Evolutionary conservation across 2,888 invertebrate genomes (phyloP).

Genomic region (Galerucella pusilla): DNA sequence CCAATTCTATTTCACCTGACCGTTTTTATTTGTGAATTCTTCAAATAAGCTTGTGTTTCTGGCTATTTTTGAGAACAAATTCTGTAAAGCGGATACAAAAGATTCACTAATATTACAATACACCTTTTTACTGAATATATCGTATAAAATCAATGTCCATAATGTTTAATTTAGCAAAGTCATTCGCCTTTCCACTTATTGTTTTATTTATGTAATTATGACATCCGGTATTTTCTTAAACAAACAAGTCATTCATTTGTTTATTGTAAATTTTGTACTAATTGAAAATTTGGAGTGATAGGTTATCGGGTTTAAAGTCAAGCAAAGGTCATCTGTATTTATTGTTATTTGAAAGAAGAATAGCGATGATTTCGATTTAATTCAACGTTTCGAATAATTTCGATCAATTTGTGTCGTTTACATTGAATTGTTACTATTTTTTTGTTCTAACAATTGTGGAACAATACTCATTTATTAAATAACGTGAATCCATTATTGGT

Average conservation of each 20-base stretch:
- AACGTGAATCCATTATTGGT: not conserved
- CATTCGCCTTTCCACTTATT: not conserved
- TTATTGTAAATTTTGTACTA: slow-evolving; percentile 33
- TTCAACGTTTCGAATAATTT: slow-evolving; percentile 11
- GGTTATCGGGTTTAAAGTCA: slow-evolving; percentile 13
- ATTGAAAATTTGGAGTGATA: slow-evolving; percentile 29
- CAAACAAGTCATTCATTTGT: slow-evolving; percentile 23
- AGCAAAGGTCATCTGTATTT: slow-evolving; percentile 13
- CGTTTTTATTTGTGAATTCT: too few relatives aligned
- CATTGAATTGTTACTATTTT: not conserved
- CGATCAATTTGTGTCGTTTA: not conserved
- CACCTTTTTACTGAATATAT: too few relatives aligned
- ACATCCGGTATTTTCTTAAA: slow-evolving; percentile 15
- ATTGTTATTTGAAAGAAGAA: slow-evolving; percentile 16
- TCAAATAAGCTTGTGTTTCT: too few relatives aligned
- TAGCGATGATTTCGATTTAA: slow-evolving; percentile 6
- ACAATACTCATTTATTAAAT: not conserved
- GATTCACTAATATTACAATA: too few relatives aligned
- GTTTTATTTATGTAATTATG: slow-evolving; percentile 8
- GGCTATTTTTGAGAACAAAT: too few relatives aligned
- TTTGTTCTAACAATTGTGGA: not conserved
- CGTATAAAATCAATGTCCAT: not conserved
- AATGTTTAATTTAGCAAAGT: not conserved
- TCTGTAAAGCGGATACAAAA: too few relatives aligned
- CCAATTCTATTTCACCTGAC: too few relatives aligned